These are phyloP conservation scores for Drosophila prolongata DNA, from an alignment of 2,888 invertebrate species.

Conservation along the genomic window DNA sequence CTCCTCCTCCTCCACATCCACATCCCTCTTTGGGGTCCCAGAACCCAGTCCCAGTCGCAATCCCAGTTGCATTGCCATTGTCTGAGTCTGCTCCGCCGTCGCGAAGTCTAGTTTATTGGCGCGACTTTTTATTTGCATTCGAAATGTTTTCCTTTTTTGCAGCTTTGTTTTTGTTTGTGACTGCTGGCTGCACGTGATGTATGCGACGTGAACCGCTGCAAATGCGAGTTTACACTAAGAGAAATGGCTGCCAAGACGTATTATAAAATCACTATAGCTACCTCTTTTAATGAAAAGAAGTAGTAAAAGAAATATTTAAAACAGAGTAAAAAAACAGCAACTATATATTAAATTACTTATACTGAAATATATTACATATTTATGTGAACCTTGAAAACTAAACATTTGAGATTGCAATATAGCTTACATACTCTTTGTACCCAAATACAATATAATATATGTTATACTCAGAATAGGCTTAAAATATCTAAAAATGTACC, in stretches of 20 bases:
- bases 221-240: conserved; percentile 5
- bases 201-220: conserved; percentile 56
- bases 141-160: conserved; percentile 55
- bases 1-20: background rate
- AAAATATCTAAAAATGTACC: no score
- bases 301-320: no score
- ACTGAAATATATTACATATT: no score
- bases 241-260: background rate
- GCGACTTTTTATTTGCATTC: conserved; percentile 83
- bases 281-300: no score
- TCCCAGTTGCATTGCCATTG: conserved; percentile 51
- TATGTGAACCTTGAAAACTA: no score
- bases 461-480: no score
- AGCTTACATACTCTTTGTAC: no score
- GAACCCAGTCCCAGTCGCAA: conserved; percentile 8
- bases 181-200: conserved; percentile 69
- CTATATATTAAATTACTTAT: no score
- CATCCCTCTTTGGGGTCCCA: background rate
- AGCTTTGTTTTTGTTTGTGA: conserved; percentile 28
- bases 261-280: no score
- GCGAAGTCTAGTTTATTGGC: conserved; percentile 83
- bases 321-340: no score
- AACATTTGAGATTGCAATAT: no score
- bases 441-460: no score
- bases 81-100: conserved; percentile 65